Base-by-base conservation (phyloP, 1,140 invertebrate genomes). In the Heterodera carotae region DNA sequence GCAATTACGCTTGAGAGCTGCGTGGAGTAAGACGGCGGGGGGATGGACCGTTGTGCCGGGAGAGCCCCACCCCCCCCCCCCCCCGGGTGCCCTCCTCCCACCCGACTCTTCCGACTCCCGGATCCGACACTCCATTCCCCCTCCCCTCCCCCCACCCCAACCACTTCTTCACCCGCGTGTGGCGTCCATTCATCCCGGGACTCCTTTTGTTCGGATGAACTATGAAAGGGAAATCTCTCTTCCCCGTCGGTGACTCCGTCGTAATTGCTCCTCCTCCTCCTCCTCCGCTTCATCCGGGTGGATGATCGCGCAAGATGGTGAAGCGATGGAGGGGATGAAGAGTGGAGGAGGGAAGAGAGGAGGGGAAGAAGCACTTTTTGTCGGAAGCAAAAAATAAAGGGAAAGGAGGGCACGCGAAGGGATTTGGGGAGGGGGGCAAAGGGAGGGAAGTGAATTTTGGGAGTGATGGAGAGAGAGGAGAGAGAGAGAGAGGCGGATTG, bases 271-370 rank as follows among this genome's bases (percentile, higher is more conserved):
- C 29, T 66, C 48, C 22, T 18, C 22, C 48, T 22, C 15, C 48
- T 56, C 48, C 48, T 56, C 62, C 62, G 27, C 62, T 66, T 34
- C 62, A 66, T 66, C 62, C 62, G 62, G 62, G 62, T 66, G 62
- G 62, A 66, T 66, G 29, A 56, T 56, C 48, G 48, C 48, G 48
- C 48, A 56, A 56, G 48, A 56, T 22, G 48, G 48, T 22, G 48
- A 5, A 15, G 48, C 15, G 48, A 56, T 56, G 48, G 48, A 56
- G 18, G 12, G 48, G 15, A 56, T 56, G 48, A 56, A 22, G 25
- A 66, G 29, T 22, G 22, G 22, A 62, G 60, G 29, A n/a, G n/a
- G n/a, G 29, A 31, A n/a, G n/a, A n/a, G n/a, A 31, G 60, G 60
- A 18, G 25, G 31, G 1, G 62, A 29, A 66, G 33, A 34, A 27